Conservation (phyloP, 1,140 invertebrate species). For the Macrotrachela quadricornifera region DNA sequence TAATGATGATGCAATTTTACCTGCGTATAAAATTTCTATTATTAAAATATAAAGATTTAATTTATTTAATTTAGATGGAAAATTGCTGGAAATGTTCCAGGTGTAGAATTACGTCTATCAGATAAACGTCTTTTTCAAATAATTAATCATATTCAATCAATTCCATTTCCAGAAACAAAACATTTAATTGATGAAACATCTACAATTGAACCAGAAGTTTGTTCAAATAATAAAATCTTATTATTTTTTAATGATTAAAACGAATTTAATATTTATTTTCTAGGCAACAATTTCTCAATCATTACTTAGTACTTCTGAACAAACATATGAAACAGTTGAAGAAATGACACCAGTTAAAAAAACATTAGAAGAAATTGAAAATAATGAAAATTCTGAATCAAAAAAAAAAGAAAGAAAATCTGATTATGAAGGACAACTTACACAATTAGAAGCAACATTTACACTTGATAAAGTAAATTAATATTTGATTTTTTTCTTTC, state of each 20-base stretch:
- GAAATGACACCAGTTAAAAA: no score
- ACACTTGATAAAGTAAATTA: no score
- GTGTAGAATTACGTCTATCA: conserved; percentile 1
- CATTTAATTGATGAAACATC: background rate
- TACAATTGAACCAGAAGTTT: background rate
- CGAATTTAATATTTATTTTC: no score
- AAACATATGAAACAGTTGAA: background rate
- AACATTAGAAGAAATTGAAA: no score
- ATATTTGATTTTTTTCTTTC: no score
- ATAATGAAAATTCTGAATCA: no score
- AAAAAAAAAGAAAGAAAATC: no score
- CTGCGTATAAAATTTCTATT: background rate
- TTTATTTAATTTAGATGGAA: background rate
- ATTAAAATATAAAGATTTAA: no score
- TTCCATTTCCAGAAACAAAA: conserved; percentile 4
- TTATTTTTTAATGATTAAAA: background rate
- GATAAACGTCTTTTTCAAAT: background rate
- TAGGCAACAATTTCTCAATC: background rate
- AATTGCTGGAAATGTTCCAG: conserved; percentile 3
- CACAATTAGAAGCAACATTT: no score
- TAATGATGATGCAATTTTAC: conserved; percentile 1
- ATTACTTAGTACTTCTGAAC: background rate
- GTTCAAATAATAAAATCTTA: no score
- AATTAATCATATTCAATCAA: conserved; percentile 1
- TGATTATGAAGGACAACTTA: no score